Evolutionary conservation across 1,140 invertebrate species (phyloP), one percentile per base, ranked within the genome.

Genomic region (Caenorhabditis briggsae): DNA sequence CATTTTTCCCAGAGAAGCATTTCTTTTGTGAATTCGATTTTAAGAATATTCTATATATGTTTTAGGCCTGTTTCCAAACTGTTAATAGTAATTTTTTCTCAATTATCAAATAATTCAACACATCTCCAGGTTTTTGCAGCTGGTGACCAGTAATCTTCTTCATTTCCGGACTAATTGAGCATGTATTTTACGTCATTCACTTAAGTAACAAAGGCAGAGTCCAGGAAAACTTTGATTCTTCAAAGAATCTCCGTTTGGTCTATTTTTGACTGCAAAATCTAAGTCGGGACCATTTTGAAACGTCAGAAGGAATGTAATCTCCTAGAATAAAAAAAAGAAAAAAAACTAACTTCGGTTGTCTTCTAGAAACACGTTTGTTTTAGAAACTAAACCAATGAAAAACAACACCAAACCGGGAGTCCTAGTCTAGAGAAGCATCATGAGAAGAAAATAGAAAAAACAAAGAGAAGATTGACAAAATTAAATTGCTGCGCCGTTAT

Each of bases 401-500:
- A 65, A 9, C 11, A 14, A 2, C 61, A 50, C 46, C n/a, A 48
- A 78, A 50, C 12, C 8, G 20, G 61, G 33, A 33, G 33, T 33
- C 33, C 33, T 33, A 33, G 33, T 33, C 33, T 2, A 3, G 33
- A 33, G 33, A 33, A 33, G 50, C 9, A 78, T 46, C 7, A 33
- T 1, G 9, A 50, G 50, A 50, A 78, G 18, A 25, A 70, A 46
- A 50, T 9, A 20, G 2, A 61, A 50, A 78, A 78, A 50, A 78
- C 70, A 78, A 78, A 78, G n/a, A 48, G 33, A 14, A 50, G 70
- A 78, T 78, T 78, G 70, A 50, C 70, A 50, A 50, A 78, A 78
- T 78, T 78, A 78, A 78, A 78, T 78, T 78, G 70, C 50, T 78
- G 43, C 70, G 64, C 33, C 64, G 33, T 78, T 50, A 50, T 78